A percentile compares a stretch with the other conserved stretches of the same genome.
These are phyloP conservation scores for Gambelia wislizenii DNA, from an alignment of 2,797 vertebrate genomes.

Conservation along the genomic window DNA sequence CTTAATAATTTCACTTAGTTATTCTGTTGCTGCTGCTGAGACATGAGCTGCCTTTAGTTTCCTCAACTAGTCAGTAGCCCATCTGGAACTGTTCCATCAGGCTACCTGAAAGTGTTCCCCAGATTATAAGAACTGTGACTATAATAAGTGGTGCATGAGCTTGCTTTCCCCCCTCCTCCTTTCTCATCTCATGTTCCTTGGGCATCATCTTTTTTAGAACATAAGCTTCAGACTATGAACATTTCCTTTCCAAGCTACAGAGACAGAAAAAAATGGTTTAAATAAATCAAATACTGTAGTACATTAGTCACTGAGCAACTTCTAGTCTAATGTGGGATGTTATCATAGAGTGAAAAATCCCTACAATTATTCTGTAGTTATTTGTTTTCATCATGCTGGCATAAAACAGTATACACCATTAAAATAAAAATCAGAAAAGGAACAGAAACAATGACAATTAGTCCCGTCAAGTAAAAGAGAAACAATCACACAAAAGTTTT, in stretches of 20 bases:
- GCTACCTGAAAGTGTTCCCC: neutral
- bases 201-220: neutral
- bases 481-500: neutral
- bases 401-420: neutral
- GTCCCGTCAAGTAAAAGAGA: neutral
- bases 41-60: neutral
- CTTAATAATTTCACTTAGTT: neutral
- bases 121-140: neutral
- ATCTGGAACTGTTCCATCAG: neutral
- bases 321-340: neutral
- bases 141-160: neutral
- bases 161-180: neutral
- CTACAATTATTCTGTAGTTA: neutral
- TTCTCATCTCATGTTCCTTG: neutral
- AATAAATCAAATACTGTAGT: neutral
- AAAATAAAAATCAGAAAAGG: neutral
- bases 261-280: neutral
- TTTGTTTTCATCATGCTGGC: neutral
- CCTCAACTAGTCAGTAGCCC: neutral
- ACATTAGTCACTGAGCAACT: neutral
- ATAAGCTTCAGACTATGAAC: neutral
- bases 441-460: neutral
- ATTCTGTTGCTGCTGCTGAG: neutral
- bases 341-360: neutral
- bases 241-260: neutral